Conservation (phyloP, 2,797 vertebrate genomes). For the Salmo trutta region DNA sequence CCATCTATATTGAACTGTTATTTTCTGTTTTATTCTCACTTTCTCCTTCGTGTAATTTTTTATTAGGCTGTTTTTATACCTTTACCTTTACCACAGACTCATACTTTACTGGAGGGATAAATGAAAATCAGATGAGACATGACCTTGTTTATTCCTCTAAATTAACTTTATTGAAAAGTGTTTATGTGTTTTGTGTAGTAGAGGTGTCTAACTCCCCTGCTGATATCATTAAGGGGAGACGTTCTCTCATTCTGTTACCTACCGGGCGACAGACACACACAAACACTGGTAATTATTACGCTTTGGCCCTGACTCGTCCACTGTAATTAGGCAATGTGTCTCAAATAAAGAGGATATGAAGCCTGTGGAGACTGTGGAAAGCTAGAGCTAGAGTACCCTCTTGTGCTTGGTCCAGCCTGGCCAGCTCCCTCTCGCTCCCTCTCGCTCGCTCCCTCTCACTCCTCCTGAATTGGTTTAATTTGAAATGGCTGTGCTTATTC, state of each 20-base stretch:
- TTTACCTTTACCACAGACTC: conserved; percentile 1
- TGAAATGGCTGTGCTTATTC: conserved; percentile 30
- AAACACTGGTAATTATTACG: background rate
- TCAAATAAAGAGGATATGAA: conserved; percentile 18
- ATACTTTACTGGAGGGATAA: background rate
- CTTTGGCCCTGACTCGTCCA: background rate
- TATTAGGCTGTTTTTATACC: conserved; percentile 9
- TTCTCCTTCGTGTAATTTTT: conserved; percentile 6
- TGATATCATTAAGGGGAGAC: background rate
- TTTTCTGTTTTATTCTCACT: background rate
- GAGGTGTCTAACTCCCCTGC: background rate
- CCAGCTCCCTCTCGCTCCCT: background rate
- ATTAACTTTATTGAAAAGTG: conserved; percentile 13
- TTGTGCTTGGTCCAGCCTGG: conserved; percentile 17
- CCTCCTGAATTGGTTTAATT: conserved; percentile 52
- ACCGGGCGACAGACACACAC: background rate
- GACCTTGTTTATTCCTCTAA: conserved; percentile 26
- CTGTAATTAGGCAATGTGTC: conserved; percentile 21
- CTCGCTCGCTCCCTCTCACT: background rate
- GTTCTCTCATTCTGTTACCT: background rate
- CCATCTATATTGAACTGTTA: background rate
- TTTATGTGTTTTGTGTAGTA: conserved; percentile 17
- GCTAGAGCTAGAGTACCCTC: background rate
- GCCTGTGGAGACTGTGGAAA: background rate
- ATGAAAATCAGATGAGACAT: conserved; percentile 24